Percentiles rank a stretch among this genome's conserved stretches.
phyloP scores from a whole-genome alignment of 2,113 vertebrate species.

The Rhinolophus ferrumequinum region DNA sequence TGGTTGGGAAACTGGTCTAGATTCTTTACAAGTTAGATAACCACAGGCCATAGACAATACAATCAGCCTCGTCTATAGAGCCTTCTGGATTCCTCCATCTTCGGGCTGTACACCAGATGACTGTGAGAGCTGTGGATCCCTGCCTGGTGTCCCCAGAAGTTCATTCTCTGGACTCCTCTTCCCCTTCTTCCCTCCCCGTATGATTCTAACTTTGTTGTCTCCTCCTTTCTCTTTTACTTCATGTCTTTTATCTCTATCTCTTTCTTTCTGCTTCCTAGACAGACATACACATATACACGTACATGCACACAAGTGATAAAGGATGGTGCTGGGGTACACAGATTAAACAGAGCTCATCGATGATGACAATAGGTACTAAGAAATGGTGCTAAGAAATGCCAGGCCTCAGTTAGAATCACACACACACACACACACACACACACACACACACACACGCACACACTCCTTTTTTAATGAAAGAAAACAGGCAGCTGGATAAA shows the following conservation, averaged over 20 bases:
- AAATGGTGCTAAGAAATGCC: background rate
- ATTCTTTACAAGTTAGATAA: background rate
- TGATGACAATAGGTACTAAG: background rate
- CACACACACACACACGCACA: background rate
- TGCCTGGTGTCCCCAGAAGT: background rate
- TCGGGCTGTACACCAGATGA: background rate
- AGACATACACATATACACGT: background rate
- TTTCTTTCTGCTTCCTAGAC: background rate
- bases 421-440: background rate
- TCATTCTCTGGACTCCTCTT: background rate
- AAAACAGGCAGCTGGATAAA: background rate
- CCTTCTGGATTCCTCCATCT: background rate
- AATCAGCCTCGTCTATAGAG: background rate
- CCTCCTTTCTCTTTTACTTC: background rate
- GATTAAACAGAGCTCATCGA: background rate
- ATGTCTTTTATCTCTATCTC: background rate
- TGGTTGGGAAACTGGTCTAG: background rate
- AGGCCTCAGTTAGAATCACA: background rate
- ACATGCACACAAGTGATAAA: background rate
- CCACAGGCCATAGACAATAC: background rate
- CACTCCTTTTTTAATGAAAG: background rate
- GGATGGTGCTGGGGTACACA: background rate
- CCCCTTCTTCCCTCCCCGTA: too few species aligned
- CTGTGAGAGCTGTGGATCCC: rapidly evolving
- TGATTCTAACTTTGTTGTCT: background rate